phyloP scores from a whole-genome alignment of 2,797 vertebrate species.

The Ispidina picta region DNA sequence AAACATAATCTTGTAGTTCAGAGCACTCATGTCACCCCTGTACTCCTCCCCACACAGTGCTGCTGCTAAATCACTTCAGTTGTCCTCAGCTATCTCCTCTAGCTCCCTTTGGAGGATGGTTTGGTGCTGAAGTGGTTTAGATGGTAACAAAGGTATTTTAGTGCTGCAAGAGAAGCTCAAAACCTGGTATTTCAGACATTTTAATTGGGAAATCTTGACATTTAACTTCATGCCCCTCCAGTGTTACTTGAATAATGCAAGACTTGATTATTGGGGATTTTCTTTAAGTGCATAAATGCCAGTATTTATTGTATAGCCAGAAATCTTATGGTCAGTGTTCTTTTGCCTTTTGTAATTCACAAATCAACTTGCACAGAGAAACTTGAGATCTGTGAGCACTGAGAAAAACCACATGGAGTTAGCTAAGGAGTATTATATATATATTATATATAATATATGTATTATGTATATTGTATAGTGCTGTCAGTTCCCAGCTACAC shows the following conservation, averaged over 20 bases:
- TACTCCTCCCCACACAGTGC: background rate
- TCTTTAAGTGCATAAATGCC: background rate
- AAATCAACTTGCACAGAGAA: background rate
- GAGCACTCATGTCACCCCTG: background rate
- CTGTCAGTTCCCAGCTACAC: background rate
- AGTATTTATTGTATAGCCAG: background rate
- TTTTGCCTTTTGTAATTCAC: background rate
- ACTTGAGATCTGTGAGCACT: background rate
- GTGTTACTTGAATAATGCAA: background rate
- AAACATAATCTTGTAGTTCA: background rate
- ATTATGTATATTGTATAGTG: background rate
- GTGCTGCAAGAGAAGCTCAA: background rate
- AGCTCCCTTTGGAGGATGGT: background rate
- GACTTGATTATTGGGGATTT: background rate
- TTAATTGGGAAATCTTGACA: background rate
- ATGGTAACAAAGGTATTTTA: background rate
- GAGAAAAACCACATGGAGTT: background rate
- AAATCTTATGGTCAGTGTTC: background rate
- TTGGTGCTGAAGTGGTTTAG: background rate
- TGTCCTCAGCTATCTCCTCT: background rate
- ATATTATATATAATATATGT: background rate
- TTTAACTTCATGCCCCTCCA: background rate
- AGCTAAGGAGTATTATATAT: background rate
- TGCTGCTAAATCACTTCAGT: background rate
- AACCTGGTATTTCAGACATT: background rate